A percentile compares a stretch with the other conserved stretches of the same genome.
Conservation (phyloP, 1,140 invertebrate species). For the Ganaspis sp. region DNA sequence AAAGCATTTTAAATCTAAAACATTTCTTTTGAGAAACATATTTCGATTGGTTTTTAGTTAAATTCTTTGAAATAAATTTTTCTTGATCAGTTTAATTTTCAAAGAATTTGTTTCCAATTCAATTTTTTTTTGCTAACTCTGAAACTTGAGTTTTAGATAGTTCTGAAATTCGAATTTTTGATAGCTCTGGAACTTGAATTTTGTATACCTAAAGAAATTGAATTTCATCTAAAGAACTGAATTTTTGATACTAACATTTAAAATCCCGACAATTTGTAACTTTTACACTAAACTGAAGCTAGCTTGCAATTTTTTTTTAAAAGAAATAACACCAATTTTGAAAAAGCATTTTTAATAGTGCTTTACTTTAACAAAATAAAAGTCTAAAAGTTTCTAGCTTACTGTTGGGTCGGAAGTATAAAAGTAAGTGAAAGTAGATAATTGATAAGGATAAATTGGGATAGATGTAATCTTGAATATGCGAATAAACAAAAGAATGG, state of each 20-base stretch:
- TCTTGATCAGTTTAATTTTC: too few species aligned
- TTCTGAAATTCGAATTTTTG: too few species aligned
- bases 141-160: too few species aligned
- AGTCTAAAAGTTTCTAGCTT: not conserved
- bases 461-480: not conserved
- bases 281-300: not conserved
- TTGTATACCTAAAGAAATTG: too few species aligned
- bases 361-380: not conserved
- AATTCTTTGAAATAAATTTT: too few species aligned
- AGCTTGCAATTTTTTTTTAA: not conserved
- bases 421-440: slow-evolving; percentile 1
- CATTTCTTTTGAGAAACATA: too few species aligned
- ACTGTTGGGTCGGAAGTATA: not conserved
- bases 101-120: too few species aligned
- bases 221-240: not conserved
- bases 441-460: not conserved
- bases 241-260: slow-evolving; percentile 4
- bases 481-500: not conserved
- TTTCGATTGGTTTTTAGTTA: too few species aligned
- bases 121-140: not conserved
- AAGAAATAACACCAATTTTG: not conserved
- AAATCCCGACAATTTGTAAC: not conserved
- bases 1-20: too few species aligned
- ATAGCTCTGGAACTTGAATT: too few species aligned
- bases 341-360: too few species aligned